Conservation (phyloP, 2,888 invertebrate genomes). For the Tridacna crocea region DNA sequence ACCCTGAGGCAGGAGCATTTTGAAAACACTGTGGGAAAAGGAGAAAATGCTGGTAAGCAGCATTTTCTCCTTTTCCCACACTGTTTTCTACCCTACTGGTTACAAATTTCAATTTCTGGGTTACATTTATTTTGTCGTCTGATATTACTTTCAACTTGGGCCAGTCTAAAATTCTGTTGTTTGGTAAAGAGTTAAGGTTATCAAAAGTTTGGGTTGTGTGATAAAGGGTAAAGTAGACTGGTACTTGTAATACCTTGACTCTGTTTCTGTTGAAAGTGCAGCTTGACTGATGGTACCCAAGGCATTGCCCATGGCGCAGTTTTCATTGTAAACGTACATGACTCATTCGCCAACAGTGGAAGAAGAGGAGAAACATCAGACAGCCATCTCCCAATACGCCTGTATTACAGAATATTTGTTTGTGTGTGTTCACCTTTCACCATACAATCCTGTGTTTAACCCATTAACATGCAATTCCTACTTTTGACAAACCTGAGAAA, state of each 20-base stretch:
- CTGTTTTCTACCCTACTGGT: too few species aligned
- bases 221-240: too few species aligned
- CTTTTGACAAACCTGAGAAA: not conserved
- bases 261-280: slow-evolving; percentile 62
- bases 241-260: slow-evolving; percentile 28
- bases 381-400: slow-evolving; percentile 74
- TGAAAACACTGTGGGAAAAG: too few species aligned
- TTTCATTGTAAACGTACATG: slow-evolving; percentile 73
- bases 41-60: too few species aligned
- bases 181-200: not conserved
- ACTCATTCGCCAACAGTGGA: slow-evolving; percentile 60
- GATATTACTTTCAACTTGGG: too few species aligned
- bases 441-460: not conserved
- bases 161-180: too few species aligned
- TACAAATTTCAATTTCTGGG: too few species aligned
- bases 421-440: not conserved
- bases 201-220: not conserved
- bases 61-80: too few species aligned
- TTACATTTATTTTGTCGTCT: too few species aligned
- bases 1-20: too few species aligned
- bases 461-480: too few species aligned
- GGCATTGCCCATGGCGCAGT: slow-evolving; percentile 69
- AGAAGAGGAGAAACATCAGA: slow-evolving; percentile 70
- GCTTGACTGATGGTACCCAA: slow-evolving; percentile 70
- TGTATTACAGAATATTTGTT: slow-evolving; percentile 28